phyloP scores from a whole-genome alignment of 2,888 invertebrate species.

The Dynastes maya region DNA sequence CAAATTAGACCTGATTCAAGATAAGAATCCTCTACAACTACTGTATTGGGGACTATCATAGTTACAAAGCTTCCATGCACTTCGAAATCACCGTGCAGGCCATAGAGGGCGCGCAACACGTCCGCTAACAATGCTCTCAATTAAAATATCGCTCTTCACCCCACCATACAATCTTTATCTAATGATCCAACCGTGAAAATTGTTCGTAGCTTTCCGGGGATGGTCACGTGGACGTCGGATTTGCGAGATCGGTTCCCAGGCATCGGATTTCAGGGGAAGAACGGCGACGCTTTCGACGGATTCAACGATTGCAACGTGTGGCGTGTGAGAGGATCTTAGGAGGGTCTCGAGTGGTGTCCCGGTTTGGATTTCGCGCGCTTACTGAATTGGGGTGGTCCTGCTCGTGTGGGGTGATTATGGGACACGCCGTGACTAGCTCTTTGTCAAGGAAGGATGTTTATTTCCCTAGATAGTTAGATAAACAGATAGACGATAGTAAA shows the following conservation, averaged over 20 bases:
- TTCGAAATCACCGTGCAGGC: not conserved
- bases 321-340: not conserved
- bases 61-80: not conserved
- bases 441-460: not conserved
- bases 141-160: slow-evolving; percentile 55
- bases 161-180: slow-evolving; percentile 42
- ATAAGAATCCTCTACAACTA: slow-evolving; percentile 7
- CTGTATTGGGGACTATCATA: not conserved
- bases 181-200: slow-evolving; percentile 51
- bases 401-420: not conserved
- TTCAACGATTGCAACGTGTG: not conserved
- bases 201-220: slow-evolving; percentile 16
- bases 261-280: slow-evolving; percentile 19
- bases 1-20: slow-evolving; percentile 12
- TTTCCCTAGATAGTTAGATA: not conserved
- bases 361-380: not conserved
- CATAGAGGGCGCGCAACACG: slow-evolving; percentile 3
- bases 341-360: not conserved
- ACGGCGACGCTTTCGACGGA: not conserved
- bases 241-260: slow-evolving; percentile 30
- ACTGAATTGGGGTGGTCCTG: not conserved
- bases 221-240: not conserved
- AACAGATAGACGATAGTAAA: no score
- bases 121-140: slow-evolving; percentile 51
- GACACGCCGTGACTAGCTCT: not conserved